phyloP scores from a whole-genome alignment of 2,113 vertebrate genomes.

The Nerophis lumbriciformis region DNA sequence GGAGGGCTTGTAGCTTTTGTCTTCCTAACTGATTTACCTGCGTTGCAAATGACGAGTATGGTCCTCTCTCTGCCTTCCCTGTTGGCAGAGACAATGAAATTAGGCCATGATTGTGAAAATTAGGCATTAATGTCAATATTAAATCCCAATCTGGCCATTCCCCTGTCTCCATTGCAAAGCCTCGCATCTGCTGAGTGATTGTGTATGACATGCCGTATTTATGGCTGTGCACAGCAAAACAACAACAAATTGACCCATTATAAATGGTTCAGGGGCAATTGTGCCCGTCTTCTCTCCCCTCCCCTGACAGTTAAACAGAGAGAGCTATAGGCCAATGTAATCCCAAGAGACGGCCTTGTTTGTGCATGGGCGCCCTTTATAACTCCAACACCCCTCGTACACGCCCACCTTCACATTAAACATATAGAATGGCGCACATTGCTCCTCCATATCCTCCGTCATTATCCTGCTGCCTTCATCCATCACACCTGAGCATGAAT shows the following conservation, averaged over 20 bases:
- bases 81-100: conserved; percentile 24
- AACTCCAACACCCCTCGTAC: conserved; percentile 19
- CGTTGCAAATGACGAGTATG: conserved; percentile 78
- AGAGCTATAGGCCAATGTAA: conserved; percentile 52
- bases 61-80: conserved; percentile 86
- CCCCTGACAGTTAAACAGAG: conserved; percentile 57
- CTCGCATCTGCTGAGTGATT: conserved; percentile 52
- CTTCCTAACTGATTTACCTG: conserved; percentile 62
- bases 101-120: conserved; percentile 26
- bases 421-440: conserved; percentile 51
- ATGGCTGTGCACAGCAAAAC: conserved; percentile 53
- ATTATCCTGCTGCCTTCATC: conserved; percentile 42
- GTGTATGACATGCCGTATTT: conserved; percentile 57
- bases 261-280: conserved; percentile 63
- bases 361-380: conserved; percentile 61
- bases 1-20: neutral
- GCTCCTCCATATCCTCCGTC: conserved; percentile 55
- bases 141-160: conserved; percentile 42
- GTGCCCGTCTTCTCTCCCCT: conserved; percentile 36
- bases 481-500: conserved; percentile 47
- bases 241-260: conserved; percentile 72
- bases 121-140: conserved; percentile 42
- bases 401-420: conserved; percentile 28
- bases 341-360: conserved; percentile 56
- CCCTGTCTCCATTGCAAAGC: conserved; percentile 32